Evolutionary conservation across 2,797 vertebrate species (phyloP).

Genomic region (Scomberomorus guttatus): DNA sequence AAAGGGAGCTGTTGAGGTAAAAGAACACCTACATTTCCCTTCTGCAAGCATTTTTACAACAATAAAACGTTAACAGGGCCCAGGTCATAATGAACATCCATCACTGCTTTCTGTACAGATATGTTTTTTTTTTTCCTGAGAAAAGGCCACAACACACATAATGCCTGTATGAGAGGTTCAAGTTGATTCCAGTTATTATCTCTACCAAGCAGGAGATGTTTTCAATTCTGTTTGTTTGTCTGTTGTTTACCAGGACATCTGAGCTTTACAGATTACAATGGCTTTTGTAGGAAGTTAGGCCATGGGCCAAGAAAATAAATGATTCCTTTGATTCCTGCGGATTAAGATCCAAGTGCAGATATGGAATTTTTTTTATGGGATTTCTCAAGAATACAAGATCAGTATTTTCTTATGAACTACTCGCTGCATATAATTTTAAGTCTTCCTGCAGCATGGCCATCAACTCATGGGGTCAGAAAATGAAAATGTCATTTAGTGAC

Average conservation of each 20-base stretch:
- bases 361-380: background rate
- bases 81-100: conserved; percentile 14
- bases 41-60: conserved; percentile 33
- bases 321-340: background rate
- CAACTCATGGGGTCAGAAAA: background rate
- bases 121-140: background rate
- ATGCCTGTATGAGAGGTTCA: conserved; percentile 10
- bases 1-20: conserved; percentile 41
- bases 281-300: background rate
- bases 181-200: background rate
- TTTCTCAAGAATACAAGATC: background rate
- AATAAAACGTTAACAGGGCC: conserved; percentile 31
- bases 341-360: background rate
- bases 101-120: conserved; percentile 5
- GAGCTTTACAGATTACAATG: conserved; percentile 9
- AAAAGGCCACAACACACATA: background rate
- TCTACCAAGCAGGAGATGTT: conserved; percentile 2
- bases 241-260: conserved; percentile 5
- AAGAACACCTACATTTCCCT: conserved; percentile 36
- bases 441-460: background rate
- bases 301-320: background rate
- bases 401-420: background rate
- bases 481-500: background rate
- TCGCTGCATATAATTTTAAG: background rate
- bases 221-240: conserved; percentile 1